phyloP scores from a whole-genome alignment of 2,113 vertebrate genomes.

The Lucifuga dentata region DNA sequence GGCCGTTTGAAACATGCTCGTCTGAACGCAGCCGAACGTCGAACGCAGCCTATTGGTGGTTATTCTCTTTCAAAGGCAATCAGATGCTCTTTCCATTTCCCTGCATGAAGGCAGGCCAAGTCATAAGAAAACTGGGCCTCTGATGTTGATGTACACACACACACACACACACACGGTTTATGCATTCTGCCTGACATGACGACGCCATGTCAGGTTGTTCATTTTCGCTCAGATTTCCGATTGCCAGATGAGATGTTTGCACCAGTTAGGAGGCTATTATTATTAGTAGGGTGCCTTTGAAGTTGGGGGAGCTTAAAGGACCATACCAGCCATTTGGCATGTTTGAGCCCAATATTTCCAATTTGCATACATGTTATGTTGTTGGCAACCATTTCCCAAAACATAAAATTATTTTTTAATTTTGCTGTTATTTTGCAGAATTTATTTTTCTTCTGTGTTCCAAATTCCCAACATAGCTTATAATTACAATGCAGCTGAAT shows the following conservation, averaged over 20 bases:
- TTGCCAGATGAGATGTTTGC: conserved; percentile 7
- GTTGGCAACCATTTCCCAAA: too few relatives aligned
- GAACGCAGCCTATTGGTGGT: background rate
- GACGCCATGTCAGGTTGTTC: conserved; percentile 11
- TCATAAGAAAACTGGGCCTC: background rate
- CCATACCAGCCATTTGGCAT: too few relatives aligned
- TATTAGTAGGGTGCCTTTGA: too few relatives aligned
- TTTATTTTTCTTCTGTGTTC: too few relatives aligned
- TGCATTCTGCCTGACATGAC: background rate
- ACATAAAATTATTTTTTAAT: too few relatives aligned
- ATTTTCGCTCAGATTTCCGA: conserved; percentile 8
- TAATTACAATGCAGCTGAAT: too few relatives aligned
- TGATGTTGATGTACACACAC: conserved; percentile 30
- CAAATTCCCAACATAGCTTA: too few relatives aligned
- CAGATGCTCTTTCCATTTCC: conserved; percentile 13
- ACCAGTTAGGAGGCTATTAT: conserved; percentile 11
- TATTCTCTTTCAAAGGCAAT: conserved; percentile 12
- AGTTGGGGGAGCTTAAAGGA: too few relatives aligned
- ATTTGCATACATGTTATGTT: too few relatives aligned
- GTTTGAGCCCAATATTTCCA: too few relatives aligned
- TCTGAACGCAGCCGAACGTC: too few relatives aligned
- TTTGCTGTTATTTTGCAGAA: too few relatives aligned
- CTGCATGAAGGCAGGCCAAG: background rate
- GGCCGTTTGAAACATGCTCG: background rate
- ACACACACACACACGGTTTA: background rate